A percentile compares a stretch with the other conserved stretches of the same genome.
Evolutionary conservation across 30 jellyfish, hydroid and myxozoan species (phyloP).

Genomic region (Aurelia coerulea): DNA sequence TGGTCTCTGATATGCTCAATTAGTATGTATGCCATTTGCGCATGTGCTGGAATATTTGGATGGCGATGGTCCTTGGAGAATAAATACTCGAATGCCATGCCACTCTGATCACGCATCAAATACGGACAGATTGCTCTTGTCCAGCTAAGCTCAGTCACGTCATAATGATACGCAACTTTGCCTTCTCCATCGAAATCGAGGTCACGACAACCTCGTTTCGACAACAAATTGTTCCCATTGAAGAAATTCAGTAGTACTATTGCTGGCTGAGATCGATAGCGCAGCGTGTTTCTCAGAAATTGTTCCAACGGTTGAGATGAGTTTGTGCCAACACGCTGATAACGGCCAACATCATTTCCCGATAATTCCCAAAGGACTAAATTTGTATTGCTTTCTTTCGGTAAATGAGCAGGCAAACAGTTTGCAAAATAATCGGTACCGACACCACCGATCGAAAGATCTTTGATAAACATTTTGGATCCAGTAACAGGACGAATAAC

Average conservation of each 20-base stretch:
- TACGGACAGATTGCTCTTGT: slow-evolving; percentile 66
- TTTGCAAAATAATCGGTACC: slow-evolving; percentile 78
- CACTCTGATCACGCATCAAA: slow-evolving; percentile 69
- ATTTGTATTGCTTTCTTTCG: slow-evolving; percentile 61
- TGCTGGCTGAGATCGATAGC: slow-evolving; percentile 73
- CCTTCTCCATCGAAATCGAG: slow-evolving; percentile 72
- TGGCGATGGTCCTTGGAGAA: slow-evolving; percentile 69
- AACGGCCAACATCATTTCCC: slow-evolving; percentile 70
- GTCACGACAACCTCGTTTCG: slow-evolving; percentile 73
- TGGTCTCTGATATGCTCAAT: slow-evolving; percentile 76
- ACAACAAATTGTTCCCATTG: slow-evolving; percentile 62
- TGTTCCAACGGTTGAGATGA: slow-evolving; percentile 73
- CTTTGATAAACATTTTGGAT: slow-evolving; percentile 48
- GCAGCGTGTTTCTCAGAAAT: slow-evolving; percentile 65
- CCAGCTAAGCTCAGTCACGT: slow-evolving; percentile 81
- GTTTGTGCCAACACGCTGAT: slow-evolving; percentile 11
- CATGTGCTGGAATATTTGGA: slow-evolving; percentile 78
- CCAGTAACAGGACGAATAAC: slow-evolving; percentile 71
- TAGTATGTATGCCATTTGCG: slow-evolving; percentile 80
- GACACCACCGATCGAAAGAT: slow-evolving; percentile 73
- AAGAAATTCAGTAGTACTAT: slow-evolving; percentile 62
- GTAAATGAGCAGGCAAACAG: slow-evolving; percentile 71
- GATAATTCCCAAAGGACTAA: slow-evolving; percentile 79
- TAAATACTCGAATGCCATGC: slow-evolving; percentile 71
- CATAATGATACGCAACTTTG: slow-evolving; percentile 67